A percentile compares a stretch with the other conserved stretches of the same genome.
phyloP scores from a whole-genome alignment of 2,888 invertebrate species.

The Hipparchia semele region DNA sequence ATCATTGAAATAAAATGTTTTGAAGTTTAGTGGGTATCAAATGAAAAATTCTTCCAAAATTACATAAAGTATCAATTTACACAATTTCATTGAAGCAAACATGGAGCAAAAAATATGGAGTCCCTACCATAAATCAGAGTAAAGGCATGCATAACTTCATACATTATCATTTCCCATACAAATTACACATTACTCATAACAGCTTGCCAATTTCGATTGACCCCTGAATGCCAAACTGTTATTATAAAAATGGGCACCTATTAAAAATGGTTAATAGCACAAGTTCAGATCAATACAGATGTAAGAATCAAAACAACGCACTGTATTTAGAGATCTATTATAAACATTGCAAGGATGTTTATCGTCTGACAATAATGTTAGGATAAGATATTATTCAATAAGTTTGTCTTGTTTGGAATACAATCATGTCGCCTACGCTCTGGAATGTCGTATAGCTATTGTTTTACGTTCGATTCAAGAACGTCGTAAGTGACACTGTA shows the following conservation, averaged over 20 bases:
- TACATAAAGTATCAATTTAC: not conserved
- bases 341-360: constrained; percentile 52
- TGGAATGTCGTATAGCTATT: constrained; percentile 68
- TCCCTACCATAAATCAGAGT: constrained; percentile 26
- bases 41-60: not conserved
- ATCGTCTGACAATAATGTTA: constrained; percentile 48
- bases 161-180: constrained; percentile 45
- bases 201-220: constrained; percentile 25
- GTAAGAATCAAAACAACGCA: constrained; percentile 30
- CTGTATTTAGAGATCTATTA: constrained; percentile 45
- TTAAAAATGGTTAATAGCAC: constrained; percentile 23
- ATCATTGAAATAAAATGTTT: too few relatives aligned
- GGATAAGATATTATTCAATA: constrained; percentile 52
- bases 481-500: constrained; percentile 31
- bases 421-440: constrained; percentile 57
- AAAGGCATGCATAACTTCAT: constrained; percentile 35
- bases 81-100: not conserved
- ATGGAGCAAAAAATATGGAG: too few relatives aligned
- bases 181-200: constrained; percentile 39
- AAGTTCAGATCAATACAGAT: not conserved
- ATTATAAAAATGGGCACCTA: constrained; percentile 26
- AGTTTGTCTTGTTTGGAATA: constrained; percentile 60
- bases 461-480: constrained; percentile 47
- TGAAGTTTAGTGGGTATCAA: not conserved
- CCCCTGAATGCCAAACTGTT: constrained; percentile 13